phyloP scores from a whole-genome alignment of 2,797 vertebrate genomes.

The Rhinoraja longicauda region DNA sequence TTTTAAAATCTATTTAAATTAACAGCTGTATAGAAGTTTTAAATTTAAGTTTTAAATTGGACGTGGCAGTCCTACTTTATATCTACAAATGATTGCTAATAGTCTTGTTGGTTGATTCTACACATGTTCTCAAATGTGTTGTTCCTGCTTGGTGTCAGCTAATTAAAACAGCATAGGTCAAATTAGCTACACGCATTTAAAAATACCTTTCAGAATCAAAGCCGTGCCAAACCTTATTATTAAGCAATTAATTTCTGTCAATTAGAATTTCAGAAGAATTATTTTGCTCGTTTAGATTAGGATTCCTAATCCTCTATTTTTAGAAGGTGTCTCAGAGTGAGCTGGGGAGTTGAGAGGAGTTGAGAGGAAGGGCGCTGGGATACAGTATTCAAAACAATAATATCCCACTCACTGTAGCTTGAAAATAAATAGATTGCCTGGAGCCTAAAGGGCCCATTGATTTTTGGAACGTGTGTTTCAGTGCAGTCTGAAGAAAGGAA shows the following conservation, averaged over 20 bases:
- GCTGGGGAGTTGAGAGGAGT: background rate
- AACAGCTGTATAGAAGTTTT: background rate
- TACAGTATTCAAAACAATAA: background rate
- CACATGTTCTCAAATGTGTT: background rate
- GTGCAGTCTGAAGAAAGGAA: background rate
- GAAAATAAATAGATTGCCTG: background rate
- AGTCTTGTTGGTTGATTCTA: background rate
- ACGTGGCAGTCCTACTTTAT: background rate
- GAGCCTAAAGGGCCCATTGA: background rate
- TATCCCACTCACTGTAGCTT: no score
- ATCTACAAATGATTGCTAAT: background rate
- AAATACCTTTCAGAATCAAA: background rate
- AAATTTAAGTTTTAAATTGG: background rate
- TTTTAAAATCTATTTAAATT: conserved; percentile 14
- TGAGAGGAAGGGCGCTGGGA: background rate
- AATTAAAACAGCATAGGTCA: background rate
- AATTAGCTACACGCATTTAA: background rate
- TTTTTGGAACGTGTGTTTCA: background rate
- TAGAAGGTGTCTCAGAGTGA: no score
- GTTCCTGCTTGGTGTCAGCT: background rate
- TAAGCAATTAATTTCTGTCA: background rate
- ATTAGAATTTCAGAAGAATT: background rate
- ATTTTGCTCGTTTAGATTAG: background rate
- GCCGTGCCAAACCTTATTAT: background rate
- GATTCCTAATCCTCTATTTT: background rate